Evolutionary conservation across 2,888 invertebrate genomes (phyloP).

Genomic region (Nebria brevicollis): DNA sequence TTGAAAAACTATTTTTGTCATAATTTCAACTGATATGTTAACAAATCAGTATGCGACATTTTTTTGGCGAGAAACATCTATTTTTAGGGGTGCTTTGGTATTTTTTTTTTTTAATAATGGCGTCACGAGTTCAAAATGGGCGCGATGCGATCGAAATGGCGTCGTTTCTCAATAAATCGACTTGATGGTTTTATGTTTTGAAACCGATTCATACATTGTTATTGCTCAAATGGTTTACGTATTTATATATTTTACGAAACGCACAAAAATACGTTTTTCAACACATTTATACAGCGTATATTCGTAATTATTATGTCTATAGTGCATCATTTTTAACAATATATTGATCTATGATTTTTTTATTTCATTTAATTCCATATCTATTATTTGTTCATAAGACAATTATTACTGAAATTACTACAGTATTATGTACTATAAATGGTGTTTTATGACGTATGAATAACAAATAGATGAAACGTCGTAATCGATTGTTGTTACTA

Average conservation of each 20-base stretch:
- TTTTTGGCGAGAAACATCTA: background rate
- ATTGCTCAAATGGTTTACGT: background rate
- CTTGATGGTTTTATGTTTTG: background rate
- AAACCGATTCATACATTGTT: background rate
- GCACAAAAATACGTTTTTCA: constrained; percentile 43
- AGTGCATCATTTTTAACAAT: constrained; percentile 48
- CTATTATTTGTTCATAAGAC: constrained; percentile 45
- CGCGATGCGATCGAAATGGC: background rate
- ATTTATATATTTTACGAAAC: background rate
- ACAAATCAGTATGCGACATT: background rate
- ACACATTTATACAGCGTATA: constrained; percentile 45
- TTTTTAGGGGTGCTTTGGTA: too few relatives aligned
- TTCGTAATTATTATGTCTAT: constrained; percentile 42
- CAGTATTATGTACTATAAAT: constrained; percentile 47
- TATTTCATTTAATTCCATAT: constrained; percentile 19
- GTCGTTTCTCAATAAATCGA: background rate
- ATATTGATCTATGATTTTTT: constrained; percentile 41
- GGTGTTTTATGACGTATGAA: constrained; percentile 38
- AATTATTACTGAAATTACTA: constrained; percentile 46
- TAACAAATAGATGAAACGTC: constrained; percentile 39
- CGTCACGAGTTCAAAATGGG: background rate
- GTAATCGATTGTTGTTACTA: background rate
- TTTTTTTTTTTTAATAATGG: too few relatives aligned
- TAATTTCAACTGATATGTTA: background rate
- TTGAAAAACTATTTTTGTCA: constrained; percentile 45